Conservation (phyloP, 1,140 invertebrate genomes). For the Linepithema humile region DNA sequence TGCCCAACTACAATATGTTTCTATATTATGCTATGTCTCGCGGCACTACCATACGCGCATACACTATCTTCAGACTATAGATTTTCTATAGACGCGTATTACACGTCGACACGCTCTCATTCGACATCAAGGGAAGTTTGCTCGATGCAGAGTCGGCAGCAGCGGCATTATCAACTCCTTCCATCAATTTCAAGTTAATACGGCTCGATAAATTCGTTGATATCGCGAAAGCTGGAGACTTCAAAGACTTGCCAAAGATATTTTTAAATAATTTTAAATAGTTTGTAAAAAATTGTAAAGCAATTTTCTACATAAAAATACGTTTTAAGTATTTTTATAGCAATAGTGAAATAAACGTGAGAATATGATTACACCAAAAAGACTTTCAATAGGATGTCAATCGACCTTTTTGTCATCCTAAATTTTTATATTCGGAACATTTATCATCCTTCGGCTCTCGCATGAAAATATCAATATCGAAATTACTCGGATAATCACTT, state of each 20-base stretch:
- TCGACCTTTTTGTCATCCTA: not conserved
- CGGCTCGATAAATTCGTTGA: not conserved
- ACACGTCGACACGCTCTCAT: not conserved
- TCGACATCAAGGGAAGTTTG: not conserved
- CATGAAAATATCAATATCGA: constrained; percentile 45
- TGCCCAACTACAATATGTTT: constrained; percentile 16
- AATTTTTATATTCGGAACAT: constrained; percentile 14
- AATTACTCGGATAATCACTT: constrained; percentile 46
- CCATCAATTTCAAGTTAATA: not conserved
- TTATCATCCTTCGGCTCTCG: constrained; percentile 31
- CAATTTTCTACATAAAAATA: no score
- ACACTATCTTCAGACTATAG: constrained; percentile 12
- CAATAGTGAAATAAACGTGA: no score
- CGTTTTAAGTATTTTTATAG: no score
- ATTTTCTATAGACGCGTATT: constrained; percentile 36
- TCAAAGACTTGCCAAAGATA: not conserved
- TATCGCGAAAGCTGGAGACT: not conserved
- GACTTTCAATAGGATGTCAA: not conserved
- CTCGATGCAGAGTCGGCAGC: constrained; percentile 1
- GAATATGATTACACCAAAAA: no score
- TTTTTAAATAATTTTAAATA: no score
- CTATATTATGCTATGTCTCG: constrained; percentile 48
- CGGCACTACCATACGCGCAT: constrained; percentile 2
- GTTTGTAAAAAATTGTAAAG: not conserved
- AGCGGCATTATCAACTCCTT: not conserved